phyloP scores from a whole-genome alignment of 2,888 invertebrate genomes.

The Campaea margaritaria region DNA sequence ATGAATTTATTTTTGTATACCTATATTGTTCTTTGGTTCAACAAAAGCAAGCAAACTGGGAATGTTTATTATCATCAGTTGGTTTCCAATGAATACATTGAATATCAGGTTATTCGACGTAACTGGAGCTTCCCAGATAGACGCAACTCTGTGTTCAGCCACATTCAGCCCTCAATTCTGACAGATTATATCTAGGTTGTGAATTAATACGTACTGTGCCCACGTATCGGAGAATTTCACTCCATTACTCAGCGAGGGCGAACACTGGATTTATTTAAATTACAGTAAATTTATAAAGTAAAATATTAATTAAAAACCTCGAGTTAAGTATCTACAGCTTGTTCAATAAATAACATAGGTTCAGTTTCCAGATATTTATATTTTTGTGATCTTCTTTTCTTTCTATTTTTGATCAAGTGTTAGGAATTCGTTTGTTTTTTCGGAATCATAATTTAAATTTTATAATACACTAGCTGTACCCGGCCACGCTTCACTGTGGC shows the following conservation, averaged over 20 bases:
- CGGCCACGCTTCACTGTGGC: too few relatives aligned
- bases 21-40: neutral
- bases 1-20: neutral
- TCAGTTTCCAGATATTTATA: too few relatives aligned
- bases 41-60: constrained; percentile 4
- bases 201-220: neutral
- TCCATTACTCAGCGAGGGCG: neutral
- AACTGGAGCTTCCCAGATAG: constrained; percentile 16
- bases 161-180: neutral
- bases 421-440: too few relatives aligned
- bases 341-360: too few relatives aligned
- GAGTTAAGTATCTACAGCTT: too few relatives aligned
- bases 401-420: too few relatives aligned
- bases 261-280: neutral
- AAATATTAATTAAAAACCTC: neutral
- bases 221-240: neutral
- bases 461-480: too few relatives aligned
- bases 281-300: neutral
- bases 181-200: neutral
- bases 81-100: constrained; percentile 12
- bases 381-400: too few relatives aligned
- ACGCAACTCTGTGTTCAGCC: neutral
- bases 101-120: constrained; percentile 11
- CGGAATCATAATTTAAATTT: too few relatives aligned
- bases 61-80: constrained; percentile 6